Evolutionary conservation across 1,140 invertebrate genomes (phyloP), one percentile per base, ranked within the genome.

Genomic region (Trichonephila inaurata): DNA sequence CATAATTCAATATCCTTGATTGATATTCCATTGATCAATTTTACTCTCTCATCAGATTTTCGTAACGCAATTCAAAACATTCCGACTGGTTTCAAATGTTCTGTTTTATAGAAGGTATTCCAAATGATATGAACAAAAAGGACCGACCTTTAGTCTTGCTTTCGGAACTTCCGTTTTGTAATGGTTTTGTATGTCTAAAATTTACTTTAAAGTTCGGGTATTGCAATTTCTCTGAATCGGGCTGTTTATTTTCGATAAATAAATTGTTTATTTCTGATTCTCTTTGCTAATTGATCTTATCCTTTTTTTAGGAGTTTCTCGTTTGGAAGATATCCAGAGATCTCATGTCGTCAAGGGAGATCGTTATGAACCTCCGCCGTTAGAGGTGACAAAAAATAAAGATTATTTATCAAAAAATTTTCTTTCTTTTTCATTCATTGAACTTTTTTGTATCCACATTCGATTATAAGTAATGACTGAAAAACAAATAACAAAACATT

Each of bases 271-370:
- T 51, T 51, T 12, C 51, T n/a, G 51, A 51, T 51, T 10, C 7
- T 10, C n/a, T 51, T 51, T 51, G 51, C 6, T 51, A 12, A 51
- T 10, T 51, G 51, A 51, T 51, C 10, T 51, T 18, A 6, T 8
- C 58, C n/a, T 91, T n/a, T 64, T 91, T 90, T 16, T n/a, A 92
- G 90, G 90, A 28, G 90, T 21, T 10, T 66, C 90, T 7, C 58
- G 33, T 24, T 92, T 92, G 62, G 33, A 85, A 44, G 90, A 92
- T 18, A 92, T 92, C 21, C 77, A 92, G 24, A 85, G 81, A 28
- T 83, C 90, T 62, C 90, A 92, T 66, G 90, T 92, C 7, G 21
- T 83, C 12, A 83, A 77, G 51, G 81, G 85, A 28, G 89, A 61
- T 33, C 18, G 18, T 40, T 77, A 77, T 19, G 28, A 33, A 1